A percentile compares a stretch with the other conserved stretches of the same genome.
Evolutionary conservation across 2,888 invertebrate genomes (phyloP).

Genomic region (Euzetes globulus): DNA sequence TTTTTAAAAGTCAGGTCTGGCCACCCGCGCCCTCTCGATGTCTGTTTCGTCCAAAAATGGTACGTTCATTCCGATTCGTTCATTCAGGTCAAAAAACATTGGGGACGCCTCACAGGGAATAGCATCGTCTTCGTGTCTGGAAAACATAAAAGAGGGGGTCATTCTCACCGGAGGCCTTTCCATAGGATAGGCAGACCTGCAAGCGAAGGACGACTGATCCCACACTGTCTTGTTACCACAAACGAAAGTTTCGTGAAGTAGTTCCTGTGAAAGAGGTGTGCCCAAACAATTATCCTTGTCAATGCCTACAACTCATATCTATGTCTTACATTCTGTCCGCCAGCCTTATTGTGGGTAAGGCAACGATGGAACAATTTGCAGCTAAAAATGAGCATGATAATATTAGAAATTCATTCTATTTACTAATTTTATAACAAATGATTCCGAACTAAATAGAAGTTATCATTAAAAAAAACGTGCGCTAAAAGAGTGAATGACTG

Average conservation of each 20-base stretch:
- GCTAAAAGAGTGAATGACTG: no score
- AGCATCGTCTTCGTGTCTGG: conserved; percentile 23
- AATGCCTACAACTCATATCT: no score
- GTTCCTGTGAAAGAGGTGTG: not conserved
- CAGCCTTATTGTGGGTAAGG: conserved; percentile 13
- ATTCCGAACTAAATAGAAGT: no score
- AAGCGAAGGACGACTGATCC: conserved; percentile 8
- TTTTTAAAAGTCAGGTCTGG: conserved; percentile 6
- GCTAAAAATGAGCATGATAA: not conserved
- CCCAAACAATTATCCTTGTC: not conserved
- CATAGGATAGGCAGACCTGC: not conserved
- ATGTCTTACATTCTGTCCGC: not conserved
- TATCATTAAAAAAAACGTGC: no score
- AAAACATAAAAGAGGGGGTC: not conserved
- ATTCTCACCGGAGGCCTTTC: not conserved
- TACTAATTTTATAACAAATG: not conserved
- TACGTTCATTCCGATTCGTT: conserved; percentile 5
- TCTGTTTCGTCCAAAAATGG: conserved; percentile 25
- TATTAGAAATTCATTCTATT: not conserved
- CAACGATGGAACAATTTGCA: conserved; percentile 32
- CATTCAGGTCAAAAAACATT: conserved; percentile 31
- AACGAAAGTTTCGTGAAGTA: not conserved
- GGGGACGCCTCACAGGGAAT: conserved; percentile 23
- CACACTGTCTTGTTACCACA: not conserved
- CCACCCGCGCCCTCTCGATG: conserved; percentile 24